phyloP scores from a whole-genome alignment of 2,888 invertebrate genomes.

The Amiota minor region DNA sequence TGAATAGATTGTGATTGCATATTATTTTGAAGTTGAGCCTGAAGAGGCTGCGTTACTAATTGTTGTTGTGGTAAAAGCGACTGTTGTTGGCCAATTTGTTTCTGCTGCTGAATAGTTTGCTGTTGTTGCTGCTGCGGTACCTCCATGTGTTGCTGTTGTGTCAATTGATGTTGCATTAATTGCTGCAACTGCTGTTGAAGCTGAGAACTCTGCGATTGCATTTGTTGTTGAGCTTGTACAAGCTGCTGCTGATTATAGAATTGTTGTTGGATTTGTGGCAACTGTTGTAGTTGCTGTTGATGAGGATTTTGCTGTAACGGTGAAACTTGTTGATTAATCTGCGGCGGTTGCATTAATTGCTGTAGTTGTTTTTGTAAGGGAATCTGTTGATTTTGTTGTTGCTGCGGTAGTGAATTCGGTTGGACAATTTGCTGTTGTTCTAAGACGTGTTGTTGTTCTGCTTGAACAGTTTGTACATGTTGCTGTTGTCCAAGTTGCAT shows the following conservation, averaged over 20 bases:
- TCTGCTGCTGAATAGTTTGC: conserved; percentile 39
- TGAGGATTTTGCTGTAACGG: conserved; percentile 28
- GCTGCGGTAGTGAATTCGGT: conserved; percentile 40
- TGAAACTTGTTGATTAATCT: conserved; percentile 12
- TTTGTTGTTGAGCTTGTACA: conserved; percentile 43
- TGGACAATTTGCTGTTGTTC: conserved; percentile 48
- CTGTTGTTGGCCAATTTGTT: conserved; percentile 42
- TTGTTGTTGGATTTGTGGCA: conserved; percentile 38
- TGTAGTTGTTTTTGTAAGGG: conserved; percentile 39
- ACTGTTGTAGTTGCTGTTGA: conserved; percentile 43
- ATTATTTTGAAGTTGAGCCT: conserved; percentile 57
- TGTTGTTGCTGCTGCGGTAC: conserved; percentile 47
- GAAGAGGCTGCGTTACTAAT: conserved; percentile 31
- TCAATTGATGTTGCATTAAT: conserved; percentile 55
- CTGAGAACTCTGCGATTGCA: conserved; percentile 32
- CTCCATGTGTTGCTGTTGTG: conserved; percentile 59
- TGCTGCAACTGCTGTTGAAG: conserved; percentile 48
- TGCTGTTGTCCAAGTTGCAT: conserved; percentile 20
- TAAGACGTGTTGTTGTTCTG: conserved; percentile 30
- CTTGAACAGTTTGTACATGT: conserved; percentile 37
- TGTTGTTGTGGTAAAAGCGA: conserved; percentile 39
- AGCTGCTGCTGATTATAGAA: conserved; percentile 40
- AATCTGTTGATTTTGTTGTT: conserved; percentile 42
- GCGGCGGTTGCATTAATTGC: conserved; percentile 45
- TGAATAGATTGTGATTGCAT: conserved; percentile 41